These are phyloP conservation scores for Meliscaeva auricollis DNA, from an alignment of 2,888 invertebrate species.

Conservation along the genomic window DNA sequence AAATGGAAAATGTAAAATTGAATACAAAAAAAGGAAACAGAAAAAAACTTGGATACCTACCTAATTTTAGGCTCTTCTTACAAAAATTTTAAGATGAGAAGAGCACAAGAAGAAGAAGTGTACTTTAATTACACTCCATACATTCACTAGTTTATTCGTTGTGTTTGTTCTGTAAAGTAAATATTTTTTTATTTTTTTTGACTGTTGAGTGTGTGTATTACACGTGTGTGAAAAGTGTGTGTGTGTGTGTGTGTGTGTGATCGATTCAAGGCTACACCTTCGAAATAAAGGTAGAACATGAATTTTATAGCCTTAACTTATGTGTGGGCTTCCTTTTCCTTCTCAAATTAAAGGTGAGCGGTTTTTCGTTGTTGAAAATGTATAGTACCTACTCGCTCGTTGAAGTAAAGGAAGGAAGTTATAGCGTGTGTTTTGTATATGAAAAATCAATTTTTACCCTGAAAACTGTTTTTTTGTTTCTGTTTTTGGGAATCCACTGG, in stretches of 20 bases:
- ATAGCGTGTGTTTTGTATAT: constrained; percentile 2
- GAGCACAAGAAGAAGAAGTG: background rate
- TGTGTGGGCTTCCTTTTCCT: constrained; percentile 33
- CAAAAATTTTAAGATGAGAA: background rate
- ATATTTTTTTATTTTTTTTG: background rate
- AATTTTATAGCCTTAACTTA: constrained; percentile 44
- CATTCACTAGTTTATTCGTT: background rate
- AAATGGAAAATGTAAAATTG: constrained; percentile 34
- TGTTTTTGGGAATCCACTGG: background rate
- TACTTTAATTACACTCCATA: constrained; percentile 34
- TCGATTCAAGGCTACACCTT: constrained; percentile 67
- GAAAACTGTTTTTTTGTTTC: background rate
- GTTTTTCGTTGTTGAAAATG: background rate
- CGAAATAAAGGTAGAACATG: constrained; percentile 39
- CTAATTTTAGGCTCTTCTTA: constrained; percentile 9
- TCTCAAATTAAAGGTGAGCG: constrained; percentile 32
- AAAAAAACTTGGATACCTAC: constrained; percentile 40
- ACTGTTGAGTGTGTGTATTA: constrained; percentile 21
- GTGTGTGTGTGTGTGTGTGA: background rate
- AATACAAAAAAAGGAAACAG: constrained; percentile 52
- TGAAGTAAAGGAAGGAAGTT: background rate
- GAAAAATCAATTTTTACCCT: constrained; percentile 53
- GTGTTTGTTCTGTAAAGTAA: constrained; percentile 3
- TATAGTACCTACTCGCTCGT: too few species aligned
- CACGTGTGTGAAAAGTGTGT: constrained; percentile 31